Base-by-base conservation (phyloP, 2,888 invertebrate genomes). In the Troides aeacus region DNA sequence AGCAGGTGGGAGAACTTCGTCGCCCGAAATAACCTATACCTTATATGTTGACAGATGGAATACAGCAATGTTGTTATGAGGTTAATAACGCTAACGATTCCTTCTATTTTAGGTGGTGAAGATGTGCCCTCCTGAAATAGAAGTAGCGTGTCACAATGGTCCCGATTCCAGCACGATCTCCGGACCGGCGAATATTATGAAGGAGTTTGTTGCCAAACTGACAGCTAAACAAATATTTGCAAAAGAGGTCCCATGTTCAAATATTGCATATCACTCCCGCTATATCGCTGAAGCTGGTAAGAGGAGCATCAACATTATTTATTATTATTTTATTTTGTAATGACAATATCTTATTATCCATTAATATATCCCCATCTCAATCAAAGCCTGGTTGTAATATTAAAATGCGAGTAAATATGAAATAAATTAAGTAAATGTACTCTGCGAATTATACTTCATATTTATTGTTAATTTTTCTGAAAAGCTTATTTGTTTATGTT, bases 211-310 rank as follows among this genome's bases (percentile, higher is more conserved):
- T 0, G 90, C 78, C 0, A 66, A 79, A 23, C 72, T 92, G 94
- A 83, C 84, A 10, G 79, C 79, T 12, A 79, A 84, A 53, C 78
- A 81, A 1, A 81, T 90, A n/a, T 91, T 91, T 60, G 90, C 89
- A 0, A 90, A 85, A 61, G 90, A 90, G 76, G 90, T 90, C 2
- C 87, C 88, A 2, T 96, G 97, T 73, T 95, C 97, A 21, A 97
- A 97, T 77, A 97, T 97, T 72, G 97, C 98, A 0, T 98, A 97
- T 81, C 98, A 98, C 82, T 97, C 97, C 61, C 94, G 95, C 57
- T 97, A 97, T 77, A 97, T 98, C 77, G 93, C 94, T 1, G 92
- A 94, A 66, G 95, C 95, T 68, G 94, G 91, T 86, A 75, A 75
- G 77, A 8, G 23, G 18, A 50, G 2, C 50, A 50, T 17, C 1